Conservation (phyloP, 2,888 invertebrate genomes). For the Aleiodes leptofemur region DNA sequence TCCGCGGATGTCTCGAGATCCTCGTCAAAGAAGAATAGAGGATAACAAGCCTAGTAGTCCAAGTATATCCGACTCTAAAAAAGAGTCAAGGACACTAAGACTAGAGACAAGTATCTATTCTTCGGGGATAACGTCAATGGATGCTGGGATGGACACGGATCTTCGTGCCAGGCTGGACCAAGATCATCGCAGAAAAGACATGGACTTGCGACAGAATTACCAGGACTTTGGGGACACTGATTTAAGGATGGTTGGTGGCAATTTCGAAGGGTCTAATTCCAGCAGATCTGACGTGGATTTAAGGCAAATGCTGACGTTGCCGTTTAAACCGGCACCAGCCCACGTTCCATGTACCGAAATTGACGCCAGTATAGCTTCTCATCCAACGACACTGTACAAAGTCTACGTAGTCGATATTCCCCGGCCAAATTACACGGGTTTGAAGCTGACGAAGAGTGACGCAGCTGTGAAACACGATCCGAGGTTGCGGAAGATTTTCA, state of each 20-base stretch:
- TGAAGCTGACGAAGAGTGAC: conserved; percentile 83
- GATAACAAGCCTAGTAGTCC: conserved; percentile 64
- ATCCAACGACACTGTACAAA: conserved; percentile 85
- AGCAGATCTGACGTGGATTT: conserved; percentile 83
- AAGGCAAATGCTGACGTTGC: conserved; percentile 80
- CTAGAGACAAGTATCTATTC: conserved; percentile 73
- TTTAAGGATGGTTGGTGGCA: conserved; percentile 76
- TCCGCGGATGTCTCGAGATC: conserved; percentile 72
- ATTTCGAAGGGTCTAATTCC: conserved; percentile 59
- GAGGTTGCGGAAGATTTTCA: conserved; percentile 84
- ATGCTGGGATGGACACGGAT: conserved; percentile 70
- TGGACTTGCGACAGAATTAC: conserved; percentile 77
- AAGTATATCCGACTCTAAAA: conserved; percentile 60
- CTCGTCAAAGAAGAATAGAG: conserved; percentile 65
- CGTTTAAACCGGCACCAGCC: conserved; percentile 88
- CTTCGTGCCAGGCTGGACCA: conserved; percentile 69
- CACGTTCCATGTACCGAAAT: conserved; percentile 92
- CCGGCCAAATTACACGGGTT: conserved; percentile 85
- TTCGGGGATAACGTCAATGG: conserved; percentile 70
- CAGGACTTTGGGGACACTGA: conserved; percentile 81
- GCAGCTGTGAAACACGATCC: conserved; percentile 86
- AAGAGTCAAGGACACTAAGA: conserved; percentile 63
- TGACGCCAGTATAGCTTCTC: conserved; percentile 87
- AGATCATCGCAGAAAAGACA: conserved; percentile 74
- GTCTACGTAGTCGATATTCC: conserved; percentile 81